Evolutionary conservation across 1,140 invertebrate genomes (phyloP), one percentile per base, ranked within the genome.

Genomic region (Magallana gigas): DNA sequence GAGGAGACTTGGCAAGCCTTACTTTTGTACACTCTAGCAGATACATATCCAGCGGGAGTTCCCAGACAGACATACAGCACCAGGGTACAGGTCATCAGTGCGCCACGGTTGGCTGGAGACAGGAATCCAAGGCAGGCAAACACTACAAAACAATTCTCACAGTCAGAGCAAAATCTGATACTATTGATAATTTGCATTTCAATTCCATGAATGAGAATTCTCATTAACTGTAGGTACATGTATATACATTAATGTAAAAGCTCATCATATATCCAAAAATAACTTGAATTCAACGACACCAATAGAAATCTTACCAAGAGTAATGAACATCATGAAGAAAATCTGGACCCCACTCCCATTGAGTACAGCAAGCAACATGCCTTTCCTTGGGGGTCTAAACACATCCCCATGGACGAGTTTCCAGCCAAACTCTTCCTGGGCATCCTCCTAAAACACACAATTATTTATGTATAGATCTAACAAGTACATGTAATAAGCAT

Each of bases 361-460:
- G 90, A 99, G 96, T 0, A 99, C 98, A 0, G 98, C 98, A 8
- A 99, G 95, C 7, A 99, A 93, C 98, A 99, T 99, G 87, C 98
- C 98, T 93, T 99, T 98, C 16, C 98, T 96, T n/a, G 99, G 99
- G 6, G 99, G 98, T 60, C 95, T 90, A 90, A 95, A 95, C 0
- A 95, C 94, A 91, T 95, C 95, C 58, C 94, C 95, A 91, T 95
- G 95, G 7, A 95, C 94, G 64, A 99, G 95, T 95, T 99, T 99
- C 99, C 99, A 99, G 29, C 99, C 99, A 96, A 99, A 99, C 94
- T 99, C 98, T 95, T 99, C 99, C 95, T 99, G 96, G 12, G 98
- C 98, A 96, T 99, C 99, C 95, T 99, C 99, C 94, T 96, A 87
- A 71, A 89, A 83, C 58, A 80, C 2, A 84, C 14, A 60, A 60